Percentiles rank a stretch among this genome's conserved stretches.
phyloP scores from a whole-genome alignment of 1,140 invertebrate species.

The Hyposmocoma kahamanoa region DNA sequence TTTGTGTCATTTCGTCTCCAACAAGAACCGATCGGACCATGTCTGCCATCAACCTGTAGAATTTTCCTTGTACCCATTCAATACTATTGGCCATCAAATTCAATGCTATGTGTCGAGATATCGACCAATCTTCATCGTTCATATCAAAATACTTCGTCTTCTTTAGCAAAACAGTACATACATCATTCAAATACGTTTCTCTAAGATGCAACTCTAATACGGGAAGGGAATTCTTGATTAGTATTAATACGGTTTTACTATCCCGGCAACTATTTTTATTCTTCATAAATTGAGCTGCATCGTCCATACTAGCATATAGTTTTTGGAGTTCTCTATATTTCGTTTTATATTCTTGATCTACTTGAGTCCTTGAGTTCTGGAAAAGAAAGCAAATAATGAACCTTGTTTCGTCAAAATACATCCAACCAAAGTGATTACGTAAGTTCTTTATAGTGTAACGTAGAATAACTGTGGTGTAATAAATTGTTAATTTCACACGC shows the following conservation, averaged over 20 bases:
- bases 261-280: conserved; percentile 34
- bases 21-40: conserved; percentile 51
- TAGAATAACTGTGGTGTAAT: too few relatives aligned
- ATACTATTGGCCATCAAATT: conserved; percentile 63
- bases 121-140: conserved; percentile 44
- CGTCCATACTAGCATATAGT: conserved; percentile 66
- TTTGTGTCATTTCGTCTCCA: conserved; percentile 37
- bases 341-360: conserved; percentile 55
- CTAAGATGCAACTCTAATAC: conserved; percentile 70
- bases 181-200: conserved; percentile 52
- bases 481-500: too few relatives aligned
- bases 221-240: conserved; percentile 58
- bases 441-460: not conserved
- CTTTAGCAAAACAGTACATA: conserved; percentile 51
- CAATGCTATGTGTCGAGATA: conserved; percentile 56
- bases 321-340: conserved; percentile 64
- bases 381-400: not conserved
- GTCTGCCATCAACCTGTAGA: conserved; percentile 41
- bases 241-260: conserved; percentile 39
- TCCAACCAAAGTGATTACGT: not conserved
- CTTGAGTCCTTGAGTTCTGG: conserved; percentile 37
- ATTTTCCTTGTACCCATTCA: conserved; percentile 42
- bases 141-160: conserved; percentile 48
- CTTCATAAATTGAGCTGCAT: conserved; percentile 60
- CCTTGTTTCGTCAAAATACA: not conserved